Base-by-base conservation (phyloP, 2,113 vertebrate genomes). In the Nothobranchius kuhntae region DNA sequence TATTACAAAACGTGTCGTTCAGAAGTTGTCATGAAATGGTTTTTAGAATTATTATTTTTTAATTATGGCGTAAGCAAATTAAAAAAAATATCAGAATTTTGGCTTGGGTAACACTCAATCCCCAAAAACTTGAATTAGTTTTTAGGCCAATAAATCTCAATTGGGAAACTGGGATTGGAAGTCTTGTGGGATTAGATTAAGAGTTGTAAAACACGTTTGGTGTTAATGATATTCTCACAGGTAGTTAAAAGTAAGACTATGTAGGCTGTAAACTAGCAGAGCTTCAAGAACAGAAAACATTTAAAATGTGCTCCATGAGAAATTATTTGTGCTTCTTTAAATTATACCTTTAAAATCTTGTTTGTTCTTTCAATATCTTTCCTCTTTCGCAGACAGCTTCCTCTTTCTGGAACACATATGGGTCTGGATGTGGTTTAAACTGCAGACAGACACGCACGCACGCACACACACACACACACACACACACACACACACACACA, bases 381-480 rank as follows among this genome's bases (percentile, higher is more conserved):
- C 67, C 53, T 50, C 15, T 52, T 53, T 65, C 57, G 67, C 52
- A 66, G 61, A 80, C 69, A 65, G 66, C 73, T 75, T 75, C 61
- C 72, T 71, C 68, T 69, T 82, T 89, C 85, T 88, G 87, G 73
- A 77, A 82, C 85, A 85, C 83, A 87, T 78, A 88, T 91, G 87
- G 67, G 78, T 81, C 65, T 75, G 59, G 88, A 87, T 85, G 79
- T 71, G 52, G 51, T 42, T 59, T 81, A 68, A 90, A 86, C 86
- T 85, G 87, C 75, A 61, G 62, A 75, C 63, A 68, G 53, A 71
- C 71, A 68, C 53, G 51, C 65, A 68, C 55, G 50, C 30, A 68
- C 14, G 65, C 24, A 38, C 42, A 45, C 24, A 30, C 71, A 62
- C 9, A 13, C 42, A 59, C 69, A 68, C 48, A 55, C 3, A 11